phyloP scores from a whole-genome alignment of 2,113 vertebrate species.

The Rhinogobius similis region DNA sequence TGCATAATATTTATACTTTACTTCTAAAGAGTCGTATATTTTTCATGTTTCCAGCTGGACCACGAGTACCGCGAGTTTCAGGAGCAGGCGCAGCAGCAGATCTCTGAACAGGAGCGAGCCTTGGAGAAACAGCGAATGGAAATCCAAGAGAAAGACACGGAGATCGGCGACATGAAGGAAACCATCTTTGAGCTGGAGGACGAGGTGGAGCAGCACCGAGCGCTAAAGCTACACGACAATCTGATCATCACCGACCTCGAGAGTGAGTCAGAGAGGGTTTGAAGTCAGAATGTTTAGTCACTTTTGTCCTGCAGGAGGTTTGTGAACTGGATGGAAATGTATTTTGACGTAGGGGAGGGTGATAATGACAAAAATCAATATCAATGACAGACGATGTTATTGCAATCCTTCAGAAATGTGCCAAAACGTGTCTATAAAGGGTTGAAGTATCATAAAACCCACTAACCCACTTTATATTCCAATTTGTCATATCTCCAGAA shows the following conservation, averaged over 20 bases:
- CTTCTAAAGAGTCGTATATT: too few relatives aligned
- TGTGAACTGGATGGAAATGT: background rate
- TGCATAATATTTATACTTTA: too few relatives aligned
- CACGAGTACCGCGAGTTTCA: constrained; percentile 88
- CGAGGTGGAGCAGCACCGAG: constrained; percentile 94
- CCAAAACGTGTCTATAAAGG: too few relatives aligned
- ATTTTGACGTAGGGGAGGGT: too few relatives aligned
- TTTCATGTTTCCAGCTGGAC: constrained; percentile 80
- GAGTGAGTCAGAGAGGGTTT: constrained; percentile 78
- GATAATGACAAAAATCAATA: too few relatives aligned
- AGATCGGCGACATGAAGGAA: constrained; percentile 94
- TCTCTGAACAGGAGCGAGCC: constrained; percentile 83
- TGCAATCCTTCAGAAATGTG: too few relatives aligned
- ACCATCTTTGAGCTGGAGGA: constrained; percentile 96
- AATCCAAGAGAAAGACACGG: constrained; percentile 89
- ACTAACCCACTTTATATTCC: too few relatives aligned
- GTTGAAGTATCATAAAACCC: too few relatives aligned
- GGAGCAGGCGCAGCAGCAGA: constrained; percentile 87
- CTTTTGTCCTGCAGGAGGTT: background rate
- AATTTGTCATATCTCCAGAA: too few relatives aligned
- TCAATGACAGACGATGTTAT: too few relatives aligned
- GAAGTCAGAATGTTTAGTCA: background rate
- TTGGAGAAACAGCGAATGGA: constrained; percentile 87
- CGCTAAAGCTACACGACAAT: constrained; percentile 95
- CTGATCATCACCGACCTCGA: constrained; percentile 93